phyloP scores from a whole-genome alignment of 2,797 vertebrate species.

The Gadopsis marmoratus region DNA sequence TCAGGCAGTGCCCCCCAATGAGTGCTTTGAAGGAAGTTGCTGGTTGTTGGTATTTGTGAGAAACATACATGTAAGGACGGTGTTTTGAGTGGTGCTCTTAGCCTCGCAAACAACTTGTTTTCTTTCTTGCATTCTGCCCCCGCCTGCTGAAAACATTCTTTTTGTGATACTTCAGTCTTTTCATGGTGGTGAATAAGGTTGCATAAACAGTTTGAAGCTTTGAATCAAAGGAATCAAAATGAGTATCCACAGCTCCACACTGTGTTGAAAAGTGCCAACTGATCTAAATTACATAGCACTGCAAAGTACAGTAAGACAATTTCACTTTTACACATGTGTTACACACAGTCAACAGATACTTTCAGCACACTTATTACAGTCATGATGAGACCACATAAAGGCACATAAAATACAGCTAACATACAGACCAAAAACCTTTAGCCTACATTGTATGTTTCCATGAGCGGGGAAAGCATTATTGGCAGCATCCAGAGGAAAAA shows the following conservation, averaged over 20 bases:
- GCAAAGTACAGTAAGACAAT: constrained; percentile 37
- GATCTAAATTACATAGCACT: constrained; percentile 29
- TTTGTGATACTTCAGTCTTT: background rate
- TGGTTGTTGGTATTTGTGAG: constrained; percentile 66
- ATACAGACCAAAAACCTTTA: constrained; percentile 23
- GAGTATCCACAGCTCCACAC: background rate
- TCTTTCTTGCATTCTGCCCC: constrained; percentile 10
- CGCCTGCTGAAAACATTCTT: constrained; percentile 15
- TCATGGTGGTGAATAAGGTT: constrained; percentile 10
- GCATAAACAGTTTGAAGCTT: constrained; percentile 9
- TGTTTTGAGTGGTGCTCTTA: constrained; percentile 26
- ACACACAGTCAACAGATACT: constrained; percentile 10
- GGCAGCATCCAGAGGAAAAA: constrained; percentile 10
- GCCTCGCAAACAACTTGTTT: constrained; percentile 43
- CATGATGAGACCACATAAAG: constrained; percentile 19
- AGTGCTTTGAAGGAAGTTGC: constrained; percentile 59
- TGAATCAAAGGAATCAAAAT: constrained; percentile 14
- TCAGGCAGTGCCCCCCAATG: constrained; percentile 29
- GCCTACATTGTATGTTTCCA: constrained; percentile 28
- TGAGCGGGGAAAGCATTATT: background rate
- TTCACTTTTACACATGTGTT: constrained; percentile 19
- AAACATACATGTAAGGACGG: constrained; percentile 37
- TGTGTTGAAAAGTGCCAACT: constrained; percentile 7
- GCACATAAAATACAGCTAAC: background rate
- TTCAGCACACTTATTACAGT: constrained; percentile 20